Evolutionary conservation across 2,888 invertebrate genomes (phyloP), one percentile per base, ranked within the genome.

Genomic region (Aspidiotus rigidus): DNA sequence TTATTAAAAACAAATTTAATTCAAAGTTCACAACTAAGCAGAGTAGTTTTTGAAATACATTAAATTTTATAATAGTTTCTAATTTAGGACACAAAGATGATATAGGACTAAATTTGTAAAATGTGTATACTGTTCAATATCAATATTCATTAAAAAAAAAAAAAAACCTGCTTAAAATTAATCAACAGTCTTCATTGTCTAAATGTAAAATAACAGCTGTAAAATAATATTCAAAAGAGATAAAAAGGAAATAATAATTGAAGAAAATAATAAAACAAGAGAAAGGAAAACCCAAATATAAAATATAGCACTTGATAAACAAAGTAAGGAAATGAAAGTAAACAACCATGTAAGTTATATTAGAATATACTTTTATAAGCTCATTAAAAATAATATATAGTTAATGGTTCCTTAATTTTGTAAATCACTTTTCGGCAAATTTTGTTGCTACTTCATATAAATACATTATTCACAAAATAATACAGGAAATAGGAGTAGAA

Each of bases 181-280:
- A 66, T 66, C 57, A 66, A 66, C 66, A 66, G 66, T 66, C 66
- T 66, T 66, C 66, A 66, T 66, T 66, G 66, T 57, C 66, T 66
- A 66, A 66, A 66, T 66, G 66, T 66, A 66, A 66, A 66, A 66
- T 57, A 66, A 66, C 56, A 57, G 66, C 66, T 66, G 66, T 66
- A 66, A 66, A 66, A 66, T 66, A 66, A 66, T 40, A 66, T 57
- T 66, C 57, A 57, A 66, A 66, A 66, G 53, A 66, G 64, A 64
- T 55, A 64, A 57, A 64, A 66, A 42, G 42, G 42, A 13, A 57
- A 57, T 16, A 40, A 16, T 55, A 66, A 63, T 44, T 15, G 42
- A 63, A 63, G 13, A 63, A 66, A 56, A 56, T 40, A 57, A 40
- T 57, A 64, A 57, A 66, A 66, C 57, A 59, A 59, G 10, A 10